phyloP scores from a whole-genome alignment of 2,888 invertebrate species.

The Lasioglossum zephyrum region DNA sequence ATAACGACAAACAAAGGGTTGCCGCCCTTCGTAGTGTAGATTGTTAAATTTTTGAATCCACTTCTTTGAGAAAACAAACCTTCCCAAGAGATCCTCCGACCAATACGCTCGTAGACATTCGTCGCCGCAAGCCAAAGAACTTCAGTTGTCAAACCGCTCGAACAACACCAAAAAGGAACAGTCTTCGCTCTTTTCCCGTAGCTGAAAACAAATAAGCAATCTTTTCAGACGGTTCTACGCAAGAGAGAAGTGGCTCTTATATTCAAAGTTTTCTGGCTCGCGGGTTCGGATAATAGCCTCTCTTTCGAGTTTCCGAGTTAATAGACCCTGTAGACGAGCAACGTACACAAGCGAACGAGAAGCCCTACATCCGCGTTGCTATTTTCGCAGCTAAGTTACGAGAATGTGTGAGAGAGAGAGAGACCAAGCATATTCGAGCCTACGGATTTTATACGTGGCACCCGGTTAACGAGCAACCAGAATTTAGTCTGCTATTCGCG shows the following conservation, averaged over 20 bases:
- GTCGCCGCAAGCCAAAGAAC: background rate
- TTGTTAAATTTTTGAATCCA: too few relatives aligned
- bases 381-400: background rate
- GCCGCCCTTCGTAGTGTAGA: too few relatives aligned
- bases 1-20: too few relatives aligned
- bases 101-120: background rate
- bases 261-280: background rate
- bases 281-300: background rate
- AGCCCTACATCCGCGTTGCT: background rate
- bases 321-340: background rate
- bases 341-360: background rate
- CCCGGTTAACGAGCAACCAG: background rate
- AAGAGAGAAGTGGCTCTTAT: background rate
- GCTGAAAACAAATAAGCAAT: background rate
- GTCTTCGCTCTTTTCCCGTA: background rate
- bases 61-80: background rate
- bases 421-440: background rate
- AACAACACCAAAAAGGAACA: background rate
- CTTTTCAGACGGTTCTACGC: background rate
- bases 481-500: background rate
- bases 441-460: background rate
- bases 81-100: background rate
- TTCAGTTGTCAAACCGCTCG: background rate
- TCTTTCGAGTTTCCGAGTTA: background rate
- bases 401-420: background rate